Base-by-base conservation (phyloP, 2,888 invertebrate genomes). In the Tetanocera ferruginea region DNA sequence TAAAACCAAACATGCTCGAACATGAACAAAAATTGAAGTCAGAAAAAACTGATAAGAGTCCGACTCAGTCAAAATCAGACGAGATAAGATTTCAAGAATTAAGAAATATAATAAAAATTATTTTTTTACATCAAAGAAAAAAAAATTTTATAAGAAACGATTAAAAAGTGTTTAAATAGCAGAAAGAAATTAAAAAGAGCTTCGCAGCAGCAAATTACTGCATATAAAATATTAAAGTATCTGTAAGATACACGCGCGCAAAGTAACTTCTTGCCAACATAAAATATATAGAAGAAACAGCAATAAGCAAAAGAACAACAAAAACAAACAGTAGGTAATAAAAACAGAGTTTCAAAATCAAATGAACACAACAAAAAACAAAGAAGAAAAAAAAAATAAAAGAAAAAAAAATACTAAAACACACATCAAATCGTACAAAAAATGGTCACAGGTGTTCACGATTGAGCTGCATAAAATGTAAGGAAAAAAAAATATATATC, bases 391-490 rank as follows among this genome's bases (percentile, higher is more conserved):
- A 79, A 67, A 28, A 78, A 52, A 72, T 77, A 76, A 57, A 76
- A 77, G 31, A 76, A 31, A 51, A 75, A 69, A 64, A 43, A 76
- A 67, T 67, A 66, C 51, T 64, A 76, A 75, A 73, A 34, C 69
- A 77, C 72, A 78, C 76, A 81, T 81, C 80, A 81, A 83, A 80
- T 79, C 79, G 80, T 79, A 80, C 77, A 83, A 83, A 83, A 83
- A 81, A 80, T 79, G 81, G 80, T 82, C 84, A 84, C 84, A 84
- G 84, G 84, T 84, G 84, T 84, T 83, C 83, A 80, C 82, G 83
- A 84, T 83, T 83, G 78, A 80, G 80, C 82, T 80, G 76, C 76
- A 69, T 34, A 49, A 57, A 60, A 37, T 57, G 5, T 14, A n/a
- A 62, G 8, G 34, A 31, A 49, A 19, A 37, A 60, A 34, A 19